Evolutionary conservation across 1,140 invertebrate genomes (phyloP), one percentile per base, ranked within the genome.

Genomic region (Lysiphlebus fabarum): DNA sequence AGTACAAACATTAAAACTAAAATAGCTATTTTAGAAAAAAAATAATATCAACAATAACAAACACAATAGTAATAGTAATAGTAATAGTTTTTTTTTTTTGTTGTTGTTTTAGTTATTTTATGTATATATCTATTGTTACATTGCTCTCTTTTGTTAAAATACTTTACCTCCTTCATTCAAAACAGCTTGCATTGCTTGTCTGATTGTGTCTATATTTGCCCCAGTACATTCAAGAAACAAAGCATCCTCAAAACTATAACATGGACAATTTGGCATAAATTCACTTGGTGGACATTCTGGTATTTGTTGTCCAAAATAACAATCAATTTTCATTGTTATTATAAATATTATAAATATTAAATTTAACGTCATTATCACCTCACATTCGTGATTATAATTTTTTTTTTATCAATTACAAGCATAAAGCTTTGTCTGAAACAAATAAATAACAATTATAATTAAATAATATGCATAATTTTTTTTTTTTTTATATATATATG

Each of bases 201-300:
- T 77, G 34, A 87, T 71, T 17, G 79, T 75, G 12, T 81, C 81
- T 33, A 87, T 82, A n/a, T 86, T 87, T 6, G 87, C 88, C 56
- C 86, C 89, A 12, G 91, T 89, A 73, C 93, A 96, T 77, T 96
- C 92, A 63, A 95, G 81, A 78, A 92, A 93, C 53, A 95, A 82
- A 36, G 91, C 92, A 79, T 93, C 91, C 74, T 93, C 90, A 73
- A 93, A 91, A 77, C 90, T 90, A 81, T 93, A 94, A 77, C 93
- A 95, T 1, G 91, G 89, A 78, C 93, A 96, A 56, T 73, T 76
- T 47, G 73, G 74, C 53, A 78, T 78, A 34, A 67, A 67, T 61
- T 78, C 78, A 36, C 74, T 71, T 9, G 73, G 71, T 10, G 78
- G 78, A 55, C 77, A 80, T 62, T 78, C 71, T 36, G 70, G 69